Evolutionary conservation across 35 echinoderm and acorn worm species (phyloP).

Genomic region (Apostichopus californicus): DNA sequence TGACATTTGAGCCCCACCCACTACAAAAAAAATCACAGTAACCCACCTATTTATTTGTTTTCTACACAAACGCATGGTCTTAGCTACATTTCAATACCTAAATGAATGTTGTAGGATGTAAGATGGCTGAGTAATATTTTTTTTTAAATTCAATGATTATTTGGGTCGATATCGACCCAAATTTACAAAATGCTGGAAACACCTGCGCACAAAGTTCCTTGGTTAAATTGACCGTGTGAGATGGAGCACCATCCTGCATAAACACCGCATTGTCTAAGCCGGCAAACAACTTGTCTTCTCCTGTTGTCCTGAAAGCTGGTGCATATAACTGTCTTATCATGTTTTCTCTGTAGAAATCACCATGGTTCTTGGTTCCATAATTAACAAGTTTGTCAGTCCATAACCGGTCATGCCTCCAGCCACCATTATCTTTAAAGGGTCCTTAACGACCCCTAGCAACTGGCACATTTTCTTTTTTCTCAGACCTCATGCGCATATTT

Average conservation of each 20-base stretch:
- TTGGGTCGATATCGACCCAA: no score
- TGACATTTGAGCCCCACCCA: no score
- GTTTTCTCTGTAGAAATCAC: conserved; percentile 61
- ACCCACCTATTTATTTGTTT: no score
- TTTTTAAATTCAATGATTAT: no score
- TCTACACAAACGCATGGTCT: no score
- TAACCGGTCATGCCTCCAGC: conserved; percentile 55
- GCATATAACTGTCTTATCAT: conserved; percentile 49
- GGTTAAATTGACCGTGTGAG: conserved; percentile 43
- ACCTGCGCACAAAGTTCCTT: conserved; percentile 40
- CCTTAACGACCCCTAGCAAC: conserved; percentile 49
- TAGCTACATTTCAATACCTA: no score
- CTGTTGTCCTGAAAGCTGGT: conserved; percentile 53
- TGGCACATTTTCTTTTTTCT: conserved; percentile 30
- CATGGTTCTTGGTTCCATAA: conserved; percentile 64
- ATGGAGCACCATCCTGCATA: no score
- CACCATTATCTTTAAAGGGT: conserved; percentile 59
- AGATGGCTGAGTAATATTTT: no score
- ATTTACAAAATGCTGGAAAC: conserved; percentile 56
- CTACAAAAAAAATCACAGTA: no score
- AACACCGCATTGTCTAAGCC: background rate
- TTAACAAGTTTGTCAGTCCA: conserved; percentile 49
- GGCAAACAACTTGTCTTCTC: conserved; percentile 55
- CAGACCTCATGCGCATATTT: conserved; percentile 58
- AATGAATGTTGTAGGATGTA: no score